These are phyloP conservation scores for Phragmatobia fuliginosa DNA, from an alignment of 2,888 invertebrate genomes.

Conservation along the genomic window DNA sequence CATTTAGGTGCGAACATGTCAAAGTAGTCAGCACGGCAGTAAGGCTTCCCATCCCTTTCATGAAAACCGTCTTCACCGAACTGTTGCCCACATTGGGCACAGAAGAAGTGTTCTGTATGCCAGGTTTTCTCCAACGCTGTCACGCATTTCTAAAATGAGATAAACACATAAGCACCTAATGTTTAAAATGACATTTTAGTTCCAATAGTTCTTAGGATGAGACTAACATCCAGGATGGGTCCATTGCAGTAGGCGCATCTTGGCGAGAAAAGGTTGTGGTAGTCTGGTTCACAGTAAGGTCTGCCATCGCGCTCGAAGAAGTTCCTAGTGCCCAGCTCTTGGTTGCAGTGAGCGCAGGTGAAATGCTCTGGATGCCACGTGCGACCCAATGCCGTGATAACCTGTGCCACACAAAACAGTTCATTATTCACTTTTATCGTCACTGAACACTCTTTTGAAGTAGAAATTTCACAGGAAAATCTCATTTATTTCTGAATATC, in stretches of 20 bases:
- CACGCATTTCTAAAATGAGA: conserved; percentile 96
- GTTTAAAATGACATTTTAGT: conserved; percentile 17
- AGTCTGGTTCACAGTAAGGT: conserved; percentile 99
- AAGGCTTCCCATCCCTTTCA: conserved; percentile 97
- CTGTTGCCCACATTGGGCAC: conserved; percentile 98
- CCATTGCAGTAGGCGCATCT: conserved; percentile 99
- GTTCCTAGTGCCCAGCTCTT: conserved; percentile 98
- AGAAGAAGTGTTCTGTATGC: conserved; percentile 99
- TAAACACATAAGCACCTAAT: conserved; percentile 47
- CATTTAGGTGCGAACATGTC: conserved; percentile 99
- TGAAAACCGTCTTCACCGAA: conserved; percentile 99
- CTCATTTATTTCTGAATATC: conserved; percentile 32
- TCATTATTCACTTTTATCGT: conserved; percentile 46
- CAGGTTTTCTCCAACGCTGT: conserved; percentile 99
- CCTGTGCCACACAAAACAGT: conserved; percentile 75
- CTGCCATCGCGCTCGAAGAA: conserved; percentile 99
- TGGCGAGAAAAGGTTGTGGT: conserved; percentile 99
- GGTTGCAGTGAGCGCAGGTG: conserved; percentile 98
- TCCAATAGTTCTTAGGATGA: background rate
- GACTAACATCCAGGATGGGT: conserved; percentile 98
- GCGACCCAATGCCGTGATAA: conserved; percentile 98
- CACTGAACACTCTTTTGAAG: conserved; percentile 31
- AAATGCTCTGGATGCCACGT: conserved; percentile 99
- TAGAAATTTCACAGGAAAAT: conserved; percentile 30
- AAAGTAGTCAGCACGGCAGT: conserved; percentile 98